phyloP scores from a whole-genome alignment of 2,113 vertebrate species.

The pig (Sus scrofa) region T2T-Sscrofa CM000820.6:8747501-8748000 shows the following conservation, averaged over 20 bases:
- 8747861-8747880: conserved; percentile 29
- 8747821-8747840: conserved; percentile 41
- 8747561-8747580: conserved; percentile 48
- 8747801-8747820: conserved; percentile 49
- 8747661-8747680: conserved; percentile 25
- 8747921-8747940: conserved; percentile 45
- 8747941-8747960: conserved; percentile 53
- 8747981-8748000: background rate
- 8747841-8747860: conserved; percentile 59
- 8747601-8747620: background rate
- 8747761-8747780: background rate
- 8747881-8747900: conserved; percentile 39
- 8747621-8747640: background rate
- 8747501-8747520: conserved; percentile 48
- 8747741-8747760: background rate
- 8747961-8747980: conserved; percentile 33
- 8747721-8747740: background rate
- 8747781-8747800: conserved; percentile 39
- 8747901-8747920: conserved; percentile 23
- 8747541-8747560: conserved; percentile 20
- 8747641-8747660: conserved; percentile 52
- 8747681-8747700: conserved; percentile 15
- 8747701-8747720: conserved; percentile 40
- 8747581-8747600: conserved; percentile 22
- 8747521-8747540: conserved; percentile 2